Base-by-base conservation (phyloP, 2,888 invertebrate genomes). In the Campoplex nolae region DNA sequence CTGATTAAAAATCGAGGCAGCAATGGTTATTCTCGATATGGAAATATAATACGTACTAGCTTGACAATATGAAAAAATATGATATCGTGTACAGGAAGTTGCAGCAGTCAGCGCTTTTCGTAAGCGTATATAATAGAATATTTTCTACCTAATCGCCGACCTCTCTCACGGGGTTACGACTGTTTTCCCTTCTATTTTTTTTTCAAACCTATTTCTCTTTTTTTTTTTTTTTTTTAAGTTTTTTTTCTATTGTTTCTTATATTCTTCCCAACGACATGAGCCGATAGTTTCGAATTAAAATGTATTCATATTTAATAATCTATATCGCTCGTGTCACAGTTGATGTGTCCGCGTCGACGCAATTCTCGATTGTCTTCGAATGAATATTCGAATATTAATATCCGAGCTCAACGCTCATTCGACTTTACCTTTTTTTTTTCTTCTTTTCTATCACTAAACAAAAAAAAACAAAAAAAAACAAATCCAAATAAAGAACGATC, bases 121-220 rank as follows among this genome's bases (percentile, higher is more conserved):
- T 45, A 48, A 74, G 65, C 67, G 68, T 42, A 54, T 88, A 91
- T 91, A 92, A 93, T 91, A 88, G 90, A 87, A 89, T 38, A 87
- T 86, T 92, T 90, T 91, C 88, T 90, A 90, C 92, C 90, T 92
- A 92, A 91, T 89, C 88, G 77, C 77, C 88, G 91, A 92, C 91
- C 91, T 93, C 90, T 93, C 93, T 91, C 93, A 92, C 89, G 86
- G 90, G 93, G 92, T 93, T 88, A 89, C 86, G 91, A 90, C 91
- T 91, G 90, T 89, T 85, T 86, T 88, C 88, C 77, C 86, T 87
- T 87, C 51, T n/a, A 88, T 82, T 48, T 23, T 82, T 48, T 74
- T 79, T 87, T 82, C 87, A 35, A 83, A 87, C 4, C 68, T 16
- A 32, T 38, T 82, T 56, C 32, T 42, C 35, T 18, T 23, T 6